A percentile compares a stretch with the other conserved stretches of the same genome.
phyloP scores from a whole-genome alignment of 2,113 vertebrate species.

The Mobula birostris region DNA sequence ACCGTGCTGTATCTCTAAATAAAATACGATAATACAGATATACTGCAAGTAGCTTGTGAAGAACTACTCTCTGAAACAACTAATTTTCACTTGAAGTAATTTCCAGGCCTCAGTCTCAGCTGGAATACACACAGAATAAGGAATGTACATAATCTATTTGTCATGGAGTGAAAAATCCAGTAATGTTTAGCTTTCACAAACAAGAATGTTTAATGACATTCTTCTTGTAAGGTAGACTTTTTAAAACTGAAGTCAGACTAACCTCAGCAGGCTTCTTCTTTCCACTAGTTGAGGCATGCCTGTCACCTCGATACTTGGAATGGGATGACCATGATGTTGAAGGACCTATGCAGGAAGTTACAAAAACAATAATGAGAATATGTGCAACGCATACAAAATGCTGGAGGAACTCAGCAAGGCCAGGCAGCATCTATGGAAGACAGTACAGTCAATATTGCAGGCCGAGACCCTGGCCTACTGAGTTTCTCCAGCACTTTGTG shows the following conservation, averaged over 20 bases:
- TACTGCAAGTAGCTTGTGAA: neutral
- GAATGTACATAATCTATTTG: neutral
- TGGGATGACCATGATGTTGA: conserved; percentile 85
- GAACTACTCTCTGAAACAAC: neutral
- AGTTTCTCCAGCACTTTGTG: too few species aligned
- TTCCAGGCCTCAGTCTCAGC: neutral
- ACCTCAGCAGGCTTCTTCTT: conserved; percentile 93
- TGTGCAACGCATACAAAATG: too few species aligned
- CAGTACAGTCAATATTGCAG: too few species aligned
- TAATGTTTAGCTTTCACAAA: neutral
- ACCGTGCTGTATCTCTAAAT: too few species aligned
- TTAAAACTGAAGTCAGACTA: conserved; percentile 41
- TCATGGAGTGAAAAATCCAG: neutral
- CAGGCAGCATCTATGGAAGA: too few species aligned
- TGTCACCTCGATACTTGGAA: conserved; percentile 77
- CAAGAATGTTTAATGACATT: neutral
- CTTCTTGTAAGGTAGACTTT: neutral
- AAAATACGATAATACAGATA: neutral
- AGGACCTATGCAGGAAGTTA: conserved; percentile 61
- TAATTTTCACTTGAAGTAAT: neutral
- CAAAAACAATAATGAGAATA: neutral
- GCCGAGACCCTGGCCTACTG: too few species aligned
- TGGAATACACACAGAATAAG: neutral
- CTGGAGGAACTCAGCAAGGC: too few species aligned
- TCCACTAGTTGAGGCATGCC: conserved; percentile 70